Evolutionary conservation across 2,888 invertebrate genomes (phyloP).

Genomic region (Entomobrya proxima): DNA sequence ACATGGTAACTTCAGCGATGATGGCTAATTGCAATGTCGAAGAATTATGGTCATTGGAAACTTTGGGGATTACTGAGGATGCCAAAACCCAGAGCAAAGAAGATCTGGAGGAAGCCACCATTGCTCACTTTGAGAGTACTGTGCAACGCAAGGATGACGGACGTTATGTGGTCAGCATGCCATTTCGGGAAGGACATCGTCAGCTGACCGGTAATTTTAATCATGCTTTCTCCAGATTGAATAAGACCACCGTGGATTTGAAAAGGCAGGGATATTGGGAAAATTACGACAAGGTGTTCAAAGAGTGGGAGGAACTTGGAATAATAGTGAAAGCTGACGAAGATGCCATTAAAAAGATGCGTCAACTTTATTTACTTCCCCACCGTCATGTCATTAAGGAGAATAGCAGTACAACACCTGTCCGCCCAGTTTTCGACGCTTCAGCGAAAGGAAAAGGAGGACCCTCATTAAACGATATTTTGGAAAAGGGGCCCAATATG

Average conservation of each 20-base stretch:
- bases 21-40: no score
- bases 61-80: no score
- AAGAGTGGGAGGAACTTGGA: background rate
- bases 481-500: constrained; percentile 68
- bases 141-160: no score
- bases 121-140: no score
- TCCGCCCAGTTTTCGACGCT: constrained; percentile 73
- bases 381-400: constrained; percentile 69
- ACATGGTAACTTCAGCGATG: no score
- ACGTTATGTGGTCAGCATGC: no score
- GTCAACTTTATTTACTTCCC: constrained; percentile 58
- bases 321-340: background rate
- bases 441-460: constrained; percentile 58
- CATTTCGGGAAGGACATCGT: no score
- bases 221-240: background rate
- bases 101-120: no score
- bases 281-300: background rate
- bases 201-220: constrained; percentile 65
- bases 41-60: no score
- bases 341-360: constrained; percentile 40
- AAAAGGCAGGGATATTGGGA: background rate
- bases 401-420: constrained; percentile 51
- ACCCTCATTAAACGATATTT: constrained; percentile 69
- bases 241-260: background rate
- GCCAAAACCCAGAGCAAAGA: no score